Evolutionary conservation across 2,888 invertebrate genomes (phyloP).

Genomic region (Beris morrisii): DNA sequence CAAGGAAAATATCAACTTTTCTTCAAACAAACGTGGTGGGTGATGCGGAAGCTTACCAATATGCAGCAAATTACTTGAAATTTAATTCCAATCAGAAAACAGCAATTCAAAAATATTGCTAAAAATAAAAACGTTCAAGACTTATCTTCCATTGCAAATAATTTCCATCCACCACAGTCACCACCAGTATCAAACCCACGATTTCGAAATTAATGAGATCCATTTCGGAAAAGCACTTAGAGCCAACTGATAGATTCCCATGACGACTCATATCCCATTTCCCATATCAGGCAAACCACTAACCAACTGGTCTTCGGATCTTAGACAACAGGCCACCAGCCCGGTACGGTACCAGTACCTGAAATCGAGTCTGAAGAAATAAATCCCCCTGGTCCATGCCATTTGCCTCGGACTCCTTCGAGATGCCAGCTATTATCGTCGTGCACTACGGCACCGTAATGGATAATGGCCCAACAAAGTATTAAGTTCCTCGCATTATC

Average conservation of each 20-base stretch:
- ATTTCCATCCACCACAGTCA: too few species aligned
- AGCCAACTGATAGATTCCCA: constrained; percentile 33
- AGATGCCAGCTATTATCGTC: constrained; percentile 10
- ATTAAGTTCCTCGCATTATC: constrained; percentile 29
- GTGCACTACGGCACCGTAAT: constrained; percentile 5
- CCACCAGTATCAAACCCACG: too few species aligned
- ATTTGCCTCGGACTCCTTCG: not conserved
- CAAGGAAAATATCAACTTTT: too few species aligned
- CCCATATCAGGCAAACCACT: not conserved
- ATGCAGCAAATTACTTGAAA: too few species aligned
- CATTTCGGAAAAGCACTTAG: constrained; percentile 30
- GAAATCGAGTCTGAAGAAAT: not conserved
- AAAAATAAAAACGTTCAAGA: too few species aligned
- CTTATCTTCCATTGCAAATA: too few species aligned
- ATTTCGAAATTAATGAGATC: constrained; percentile 20
- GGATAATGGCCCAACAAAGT: constrained; percentile 24
- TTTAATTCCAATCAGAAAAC: too few species aligned
- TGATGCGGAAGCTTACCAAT: too few species aligned
- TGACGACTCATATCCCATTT: not conserved
- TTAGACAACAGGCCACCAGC: not conserved
- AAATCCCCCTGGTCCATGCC: constrained; percentile 13
- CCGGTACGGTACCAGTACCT: not conserved
- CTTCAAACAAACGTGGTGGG: too few species aligned
- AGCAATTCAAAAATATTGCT: too few species aligned
- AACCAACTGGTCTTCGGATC: constrained; percentile 1